Evolutionary conservation across 2,888 invertebrate genomes (phyloP), one percentile per base, ranked within the genome.

Genomic region (Zaprionus lineosus): DNA sequence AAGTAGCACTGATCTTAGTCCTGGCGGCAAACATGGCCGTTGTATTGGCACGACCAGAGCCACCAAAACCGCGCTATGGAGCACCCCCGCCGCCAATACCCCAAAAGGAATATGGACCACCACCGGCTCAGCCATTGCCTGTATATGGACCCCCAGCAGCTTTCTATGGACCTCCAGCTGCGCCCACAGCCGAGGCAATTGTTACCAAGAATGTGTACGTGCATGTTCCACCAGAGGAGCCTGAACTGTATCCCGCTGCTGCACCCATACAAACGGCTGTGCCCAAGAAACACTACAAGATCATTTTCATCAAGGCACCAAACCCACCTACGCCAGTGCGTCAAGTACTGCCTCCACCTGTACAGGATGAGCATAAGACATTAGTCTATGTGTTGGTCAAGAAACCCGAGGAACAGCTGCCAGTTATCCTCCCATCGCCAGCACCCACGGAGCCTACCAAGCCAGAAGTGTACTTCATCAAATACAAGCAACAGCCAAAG

Each of bases 381-480:
- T 92, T 96, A 71, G 95, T 96, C 60, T 96, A 96, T 90, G 96
- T 96, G 43, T 90, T 96, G 89, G 96, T 96, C 61, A 96, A 96
- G 93, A 96, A 96, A 89, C 96, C 96, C 8, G 96, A 96, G 88
- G 95, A 95, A 70, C 94, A 94, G 78, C 95, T 95, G 43, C 95
- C 95, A 56, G 92, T 96, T 62, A 92, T 93, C 34, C 93, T 96
- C 71, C 96, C 96, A 1, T 94, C 95, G 7, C 94, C 95, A 2
- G 93, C 94, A 36, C 95, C 96, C 33, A 96, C 96, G 26, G 95
- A 95, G 87, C 96, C 96, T 37, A 94, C 95, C 91, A 96, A 96
- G 89, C 96, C 96, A 3, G 96, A 96, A 91, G 96, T 96, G 47
- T 96, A 95, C 92, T 96, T 96, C 92, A 96, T 96, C 91, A 94